These are phyloP conservation scores for Xestia rhomboidea DNA, from an alignment of 2,888 invertebrate genomes.

Conservation along the genomic window DNA sequence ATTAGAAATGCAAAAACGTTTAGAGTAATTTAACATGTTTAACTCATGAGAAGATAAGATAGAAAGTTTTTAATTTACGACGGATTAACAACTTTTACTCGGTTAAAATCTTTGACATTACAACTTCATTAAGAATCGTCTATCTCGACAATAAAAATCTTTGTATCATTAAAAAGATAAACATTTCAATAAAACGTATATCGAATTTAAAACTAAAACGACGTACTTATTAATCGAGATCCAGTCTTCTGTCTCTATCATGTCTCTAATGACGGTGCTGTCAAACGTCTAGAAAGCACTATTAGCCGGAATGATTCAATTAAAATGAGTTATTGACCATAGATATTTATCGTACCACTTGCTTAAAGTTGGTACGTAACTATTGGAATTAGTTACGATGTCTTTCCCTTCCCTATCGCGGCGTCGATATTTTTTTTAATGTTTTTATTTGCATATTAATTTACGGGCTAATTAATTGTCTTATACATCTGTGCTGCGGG, in stretches of 20 bases:
- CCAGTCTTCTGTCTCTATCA: slow-evolving; percentile 78
- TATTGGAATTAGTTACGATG: slow-evolving; percentile 63
- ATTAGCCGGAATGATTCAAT: slow-evolving; percentile 87
- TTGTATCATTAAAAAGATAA: slow-evolving; percentile 62
- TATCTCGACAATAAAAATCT: slow-evolving; percentile 60
- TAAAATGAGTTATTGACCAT: slow-evolving; percentile 86
- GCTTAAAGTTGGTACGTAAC: slow-evolving; percentile 59
- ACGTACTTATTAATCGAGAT: slow-evolving; percentile 77
- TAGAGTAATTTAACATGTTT: slow-evolving; percentile 17
- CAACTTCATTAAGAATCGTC: slow-evolving; percentile 55
- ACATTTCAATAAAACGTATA: slow-evolving; percentile 56
- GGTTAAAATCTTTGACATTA: slow-evolving; percentile 48
- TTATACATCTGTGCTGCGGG: slow-evolving; percentile 50
- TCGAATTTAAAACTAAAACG: slow-evolving; percentile 64
- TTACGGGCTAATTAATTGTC: slow-evolving; percentile 64
- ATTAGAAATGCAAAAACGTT: slow-evolving; percentile 45
- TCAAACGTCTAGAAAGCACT: slow-evolving; percentile 86
- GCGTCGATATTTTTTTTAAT: slow-evolving; percentile 54
- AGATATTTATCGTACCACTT: slow-evolving; percentile 74
- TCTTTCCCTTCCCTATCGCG: slow-evolving; percentile 61
- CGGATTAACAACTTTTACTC: slow-evolving; percentile 51
- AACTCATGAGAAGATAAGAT: slow-evolving; percentile 19
- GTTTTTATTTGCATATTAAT: slow-evolving; percentile 68
- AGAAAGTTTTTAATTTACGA: slow-evolving; percentile 51
- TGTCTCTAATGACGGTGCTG: slow-evolving; percentile 84